Percentiles rank a stretch among this genome's conserved stretches.
Conservation (phyloP, 64 coral and sea anemone genomes). For the Acropora yongei region DNA sequence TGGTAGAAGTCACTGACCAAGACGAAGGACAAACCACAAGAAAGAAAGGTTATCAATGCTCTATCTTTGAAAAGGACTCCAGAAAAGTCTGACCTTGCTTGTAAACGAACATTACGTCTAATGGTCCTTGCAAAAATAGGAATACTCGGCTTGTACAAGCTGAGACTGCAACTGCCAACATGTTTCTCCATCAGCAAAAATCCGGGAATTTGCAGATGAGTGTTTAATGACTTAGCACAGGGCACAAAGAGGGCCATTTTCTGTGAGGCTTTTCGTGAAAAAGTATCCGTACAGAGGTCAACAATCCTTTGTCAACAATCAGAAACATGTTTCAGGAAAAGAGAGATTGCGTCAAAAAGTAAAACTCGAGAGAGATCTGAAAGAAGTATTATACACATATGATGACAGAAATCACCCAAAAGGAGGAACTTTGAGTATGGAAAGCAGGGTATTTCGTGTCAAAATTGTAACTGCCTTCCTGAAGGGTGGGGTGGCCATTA, state of each 20-base stretch:
- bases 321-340: background rate
- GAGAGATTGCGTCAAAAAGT: background rate
- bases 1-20: background rate
- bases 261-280: background rate
- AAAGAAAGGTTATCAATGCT: background rate
- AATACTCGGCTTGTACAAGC: background rate
- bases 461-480: background rate
- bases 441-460: background rate
- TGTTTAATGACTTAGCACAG: too few relatives aligned
- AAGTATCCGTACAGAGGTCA: background rate
- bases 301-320: background rate
- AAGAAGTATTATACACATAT: background rate
- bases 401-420: background rate
- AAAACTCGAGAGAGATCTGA: background rate
- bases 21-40: conserved; percentile 1
- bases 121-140: conserved; percentile 7
- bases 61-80: background rate
- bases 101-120: background rate
- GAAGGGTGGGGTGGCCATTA: background rate
- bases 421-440: background rate
- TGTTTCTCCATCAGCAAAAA: too few relatives aligned
- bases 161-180: too few relatives aligned
- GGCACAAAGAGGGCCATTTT: too few relatives aligned
- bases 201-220: too few relatives aligned
- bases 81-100: conserved; percentile 4